Evolutionary conservation across 2,797 vertebrate species (phyloP).

Genomic region (Acanthopagrus latus): DNA sequence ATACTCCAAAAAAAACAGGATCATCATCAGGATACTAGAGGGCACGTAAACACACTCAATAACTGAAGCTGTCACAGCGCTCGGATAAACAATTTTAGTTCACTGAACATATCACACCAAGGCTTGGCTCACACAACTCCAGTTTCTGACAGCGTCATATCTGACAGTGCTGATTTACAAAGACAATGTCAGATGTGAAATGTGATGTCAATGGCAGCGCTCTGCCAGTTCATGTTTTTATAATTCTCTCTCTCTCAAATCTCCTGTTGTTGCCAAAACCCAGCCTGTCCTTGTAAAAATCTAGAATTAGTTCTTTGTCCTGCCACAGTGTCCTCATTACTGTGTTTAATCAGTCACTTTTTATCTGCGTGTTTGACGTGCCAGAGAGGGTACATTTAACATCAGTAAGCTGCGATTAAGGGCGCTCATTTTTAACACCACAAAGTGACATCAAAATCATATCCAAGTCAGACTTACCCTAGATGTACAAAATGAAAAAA

Average conservation of each 20-base stretch:
- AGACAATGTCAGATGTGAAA: conserved; percentile 54
- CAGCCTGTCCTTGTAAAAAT: conserved; percentile 48
- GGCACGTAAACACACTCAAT: not conserved
- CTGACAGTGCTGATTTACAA: conserved; percentile 45
- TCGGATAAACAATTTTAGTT: conserved; percentile 10
- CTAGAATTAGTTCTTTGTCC: conserved; percentile 60
- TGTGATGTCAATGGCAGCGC: conserved; percentile 20
- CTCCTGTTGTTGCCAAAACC: conserved; percentile 49
- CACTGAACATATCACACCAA: conserved; percentile 15
- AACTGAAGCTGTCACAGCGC: not conserved
- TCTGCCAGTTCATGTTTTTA: conserved; percentile 38
- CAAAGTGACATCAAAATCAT: conserved; percentile 69
- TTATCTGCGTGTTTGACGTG: conserved; percentile 60
- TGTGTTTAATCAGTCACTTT: conserved; percentile 74
- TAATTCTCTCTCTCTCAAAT: conserved; percentile 43
- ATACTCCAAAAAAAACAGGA: too few relatives aligned
- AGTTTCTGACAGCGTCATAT: conserved; percentile 27
- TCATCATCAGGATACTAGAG: too few relatives aligned
- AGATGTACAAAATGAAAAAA: conserved; percentile 37
- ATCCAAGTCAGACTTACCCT: conserved; percentile 75
- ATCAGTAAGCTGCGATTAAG: conserved; percentile 78
- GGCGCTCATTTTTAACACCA: conserved; percentile 63
- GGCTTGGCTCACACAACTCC: conserved; percentile 10
- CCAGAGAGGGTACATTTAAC: conserved; percentile 69
- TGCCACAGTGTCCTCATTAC: conserved; percentile 66